A percentile compares a stretch with the other conserved stretches of the same genome.
These are phyloP conservation scores for Cyanoramphus novaezelandiae DNA, from an alignment of 2,113 vertebrate genomes.

Conservation along the genomic window DNA sequence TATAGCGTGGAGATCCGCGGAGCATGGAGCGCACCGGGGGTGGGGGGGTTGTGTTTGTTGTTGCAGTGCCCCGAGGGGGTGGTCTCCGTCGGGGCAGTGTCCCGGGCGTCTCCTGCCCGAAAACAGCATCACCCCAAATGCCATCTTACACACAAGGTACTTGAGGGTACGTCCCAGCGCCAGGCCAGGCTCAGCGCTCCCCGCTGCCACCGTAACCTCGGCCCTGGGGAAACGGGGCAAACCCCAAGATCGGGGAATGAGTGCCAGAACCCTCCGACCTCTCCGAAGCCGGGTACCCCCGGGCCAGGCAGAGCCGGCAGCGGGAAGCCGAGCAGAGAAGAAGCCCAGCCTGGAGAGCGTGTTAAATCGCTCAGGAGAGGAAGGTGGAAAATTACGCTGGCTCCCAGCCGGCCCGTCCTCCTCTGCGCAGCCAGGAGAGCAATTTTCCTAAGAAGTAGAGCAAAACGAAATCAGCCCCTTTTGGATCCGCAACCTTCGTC, in stretches of 20 bases:
- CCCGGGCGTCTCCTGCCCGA: background rate
- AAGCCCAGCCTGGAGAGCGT: background rate
- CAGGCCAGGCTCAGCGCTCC: background rate
- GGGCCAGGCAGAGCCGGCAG: background rate
- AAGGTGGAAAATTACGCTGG: slow-evolving; percentile 57
- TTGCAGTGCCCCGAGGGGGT: background rate
- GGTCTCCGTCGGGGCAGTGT: background rate
- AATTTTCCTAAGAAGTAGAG: slow-evolving; percentile 29
- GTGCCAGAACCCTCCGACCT: background rate
- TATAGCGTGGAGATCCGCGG: background rate
- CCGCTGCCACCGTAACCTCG: accelerated
- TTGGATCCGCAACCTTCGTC: background rate
- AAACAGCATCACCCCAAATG: background rate
- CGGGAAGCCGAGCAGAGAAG: background rate
- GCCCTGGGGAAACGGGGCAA: background rate
- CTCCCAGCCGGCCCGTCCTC: slow-evolving; percentile 13
- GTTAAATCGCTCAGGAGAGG: slow-evolving; percentile 55
- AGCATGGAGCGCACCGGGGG: accelerated
- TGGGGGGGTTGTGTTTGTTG: no score
- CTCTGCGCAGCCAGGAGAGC: slow-evolving; percentile 2
- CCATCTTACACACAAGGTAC: background rate
- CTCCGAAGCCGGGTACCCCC: background rate
- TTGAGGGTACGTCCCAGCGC: accelerated
- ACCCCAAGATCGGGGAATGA: background rate
- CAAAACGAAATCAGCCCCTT: slow-evolving; percentile 31